These are phyloP conservation scores for Dendrolimus houi DNA, from an alignment of 2,888 invertebrate species.

Conservation along the genomic window DNA sequence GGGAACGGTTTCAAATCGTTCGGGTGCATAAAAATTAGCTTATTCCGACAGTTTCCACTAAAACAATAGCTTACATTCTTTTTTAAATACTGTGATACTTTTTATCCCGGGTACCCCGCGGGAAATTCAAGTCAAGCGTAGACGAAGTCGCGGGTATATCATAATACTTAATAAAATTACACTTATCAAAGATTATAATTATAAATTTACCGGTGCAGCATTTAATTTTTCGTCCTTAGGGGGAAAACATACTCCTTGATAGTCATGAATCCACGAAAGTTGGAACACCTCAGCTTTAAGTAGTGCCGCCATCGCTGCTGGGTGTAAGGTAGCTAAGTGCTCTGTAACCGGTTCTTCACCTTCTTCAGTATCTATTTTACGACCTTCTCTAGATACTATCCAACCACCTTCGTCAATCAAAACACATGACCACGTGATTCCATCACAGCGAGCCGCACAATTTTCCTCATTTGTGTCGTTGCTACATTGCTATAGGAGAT, in stretches of 20 bases:
- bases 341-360: constrained; percentile 36
- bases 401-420: constrained; percentile 63
- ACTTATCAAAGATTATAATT: neutral
- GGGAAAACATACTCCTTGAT: constrained; percentile 60
- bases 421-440: constrained; percentile 50
- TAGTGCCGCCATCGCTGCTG: constrained; percentile 49
- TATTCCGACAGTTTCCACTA: no score
- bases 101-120: no score
- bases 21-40: no score
- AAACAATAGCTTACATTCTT: no score
- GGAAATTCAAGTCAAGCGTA: no score
- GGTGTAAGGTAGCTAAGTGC: constrained; percentile 47
- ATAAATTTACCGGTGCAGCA: constrained; percentile 33
- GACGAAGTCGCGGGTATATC: no score
- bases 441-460: constrained; percentile 48
- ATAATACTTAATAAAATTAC: no score
- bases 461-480: constrained; percentile 37
- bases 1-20: no score
- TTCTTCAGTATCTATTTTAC: constrained; percentile 20
- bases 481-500: constrained; percentile 24
- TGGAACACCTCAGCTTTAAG: constrained; percentile 46
- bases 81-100: no score
- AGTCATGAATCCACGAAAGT: constrained; percentile 59
- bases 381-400: constrained; percentile 45
- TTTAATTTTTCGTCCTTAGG: constrained; percentile 22